Evolutionary conservation across 2,888 invertebrate species (phyloP), one percentile per base, ranked within the genome.

Genomic region (Lobophora halterata): DNA sequence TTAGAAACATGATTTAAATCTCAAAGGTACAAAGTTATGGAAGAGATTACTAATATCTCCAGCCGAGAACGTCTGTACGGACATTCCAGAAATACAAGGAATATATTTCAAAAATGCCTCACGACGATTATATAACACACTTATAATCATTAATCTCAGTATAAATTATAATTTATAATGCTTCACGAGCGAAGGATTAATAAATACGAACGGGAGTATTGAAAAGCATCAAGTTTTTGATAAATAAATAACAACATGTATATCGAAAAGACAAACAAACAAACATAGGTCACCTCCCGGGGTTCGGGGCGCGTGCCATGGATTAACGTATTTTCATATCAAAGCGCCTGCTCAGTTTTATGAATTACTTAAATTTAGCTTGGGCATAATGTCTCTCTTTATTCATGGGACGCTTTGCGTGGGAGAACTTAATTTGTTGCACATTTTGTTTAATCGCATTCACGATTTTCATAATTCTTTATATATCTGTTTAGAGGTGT

Each of bases 311-410:
- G 83, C 86, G 86, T 86, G 85, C 73, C 80, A 40, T 44, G 81
- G 86, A 83, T 87, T 85, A 83, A 65, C 63, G 68, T 70, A 86
- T 86, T 87, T 86, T 87, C 83, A 86, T 86, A 85, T 86, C 77
- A 86, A 85, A 85, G 76, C 74, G 65, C 63, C 65, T 63, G 74
- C 77, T 77, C 71, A 74, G 68, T 77, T 77, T 81, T 82, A 82
- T 82, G 77, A 82, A 80, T 83, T 79, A 78, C 75, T 79, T 68
- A 71, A 70, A 74, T 80, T 80, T 67, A 70, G 71, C 58, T 49
- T 53, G 62, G 62, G 55, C 66, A 65, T 75, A 72, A 81, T 73
- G 79, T 81, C 81, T 80, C 71, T 70, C 76, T 81, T 77, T 78
- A 69, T 77, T 62, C 64, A 62, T 65, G 71, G 73, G 71, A 71